A percentile compares a stretch with the other conserved stretches of the same genome.
phyloP scores from a whole-genome alignment of 2,888 invertebrate genomes.

The Argyresthia goedartella region DNA sequence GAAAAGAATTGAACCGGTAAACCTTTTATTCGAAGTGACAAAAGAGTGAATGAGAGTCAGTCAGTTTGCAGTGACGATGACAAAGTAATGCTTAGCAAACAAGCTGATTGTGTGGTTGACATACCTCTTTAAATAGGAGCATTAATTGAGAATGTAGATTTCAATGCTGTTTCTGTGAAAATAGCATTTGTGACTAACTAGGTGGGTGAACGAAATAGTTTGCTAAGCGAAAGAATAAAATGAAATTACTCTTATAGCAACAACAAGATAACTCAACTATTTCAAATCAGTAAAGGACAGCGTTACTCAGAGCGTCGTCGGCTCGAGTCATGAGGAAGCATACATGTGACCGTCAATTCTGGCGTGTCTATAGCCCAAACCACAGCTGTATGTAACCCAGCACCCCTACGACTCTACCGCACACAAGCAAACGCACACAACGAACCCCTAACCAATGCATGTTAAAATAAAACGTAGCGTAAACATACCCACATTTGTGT shows the following conservation, averaged over 20 bases:
- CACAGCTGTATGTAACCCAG: constrained; percentile 67
- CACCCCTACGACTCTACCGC: constrained; percentile 53
- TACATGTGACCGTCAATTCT: constrained; percentile 60
- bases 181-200: too few species aligned
- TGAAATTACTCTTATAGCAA: too few species aligned
- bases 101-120: neutral
- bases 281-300: neutral
- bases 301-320: constrained; percentile 37
- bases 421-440: constrained; percentile 20
- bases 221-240: too few species aligned
- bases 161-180: too few species aligned
- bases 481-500: constrained; percentile 65
- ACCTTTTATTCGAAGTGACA: constrained; percentile 53
- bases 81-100: constrained; percentile 7
- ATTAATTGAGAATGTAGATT: neutral
- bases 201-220: too few species aligned
- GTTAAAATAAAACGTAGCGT: constrained; percentile 37
- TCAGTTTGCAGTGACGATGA: neutral
- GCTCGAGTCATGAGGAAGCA: constrained; percentile 56
- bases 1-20: constrained; percentile 46
- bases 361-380: constrained; percentile 38
- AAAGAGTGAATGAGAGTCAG: constrained; percentile 47
- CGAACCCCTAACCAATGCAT: constrained; percentile 17
- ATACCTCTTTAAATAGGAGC: neutral
- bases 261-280: neutral